Evolutionary conservation across 2,797 vertebrate genomes (phyloP).

Genomic region (Agapornis canus): DNA sequence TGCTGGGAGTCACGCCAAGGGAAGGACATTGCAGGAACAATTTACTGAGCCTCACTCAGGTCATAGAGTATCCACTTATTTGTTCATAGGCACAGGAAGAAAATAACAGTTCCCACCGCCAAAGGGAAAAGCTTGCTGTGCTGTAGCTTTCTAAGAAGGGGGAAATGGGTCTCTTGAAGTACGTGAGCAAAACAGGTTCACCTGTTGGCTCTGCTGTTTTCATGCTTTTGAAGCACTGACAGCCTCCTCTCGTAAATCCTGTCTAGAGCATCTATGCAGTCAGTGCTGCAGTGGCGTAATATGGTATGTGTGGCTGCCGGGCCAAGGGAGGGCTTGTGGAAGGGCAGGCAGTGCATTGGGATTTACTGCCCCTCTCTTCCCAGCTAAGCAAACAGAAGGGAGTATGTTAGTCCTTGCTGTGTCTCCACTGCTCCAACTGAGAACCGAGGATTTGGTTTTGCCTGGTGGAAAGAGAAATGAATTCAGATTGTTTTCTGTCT

Average conservation of each 20-base stretch:
- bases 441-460: background rate
- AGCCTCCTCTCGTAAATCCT: background rate
- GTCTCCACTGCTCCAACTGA: background rate
- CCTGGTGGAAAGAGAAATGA: background rate
- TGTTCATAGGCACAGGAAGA: background rate
- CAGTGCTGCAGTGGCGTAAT: background rate
- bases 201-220: conserved; percentile 40
- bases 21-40: background rate
- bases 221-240: background rate
- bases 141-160: background rate
- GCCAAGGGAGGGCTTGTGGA: background rate
- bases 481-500: background rate
- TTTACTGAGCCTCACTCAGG: background rate
- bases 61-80: background rate
- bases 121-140: background rate
- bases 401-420: background rate
- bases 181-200: background rate
- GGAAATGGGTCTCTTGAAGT: background rate
- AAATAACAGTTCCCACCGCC: background rate
- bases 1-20: background rate
- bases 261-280: background rate
- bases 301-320: background rate
- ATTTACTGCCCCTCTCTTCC: background rate
- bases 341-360: background rate
- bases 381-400: background rate